These are phyloP conservation scores for Eutolmus rufibarbis DNA, from an alignment of 2,888 invertebrate genomes.

Conservation along the genomic window DNA sequence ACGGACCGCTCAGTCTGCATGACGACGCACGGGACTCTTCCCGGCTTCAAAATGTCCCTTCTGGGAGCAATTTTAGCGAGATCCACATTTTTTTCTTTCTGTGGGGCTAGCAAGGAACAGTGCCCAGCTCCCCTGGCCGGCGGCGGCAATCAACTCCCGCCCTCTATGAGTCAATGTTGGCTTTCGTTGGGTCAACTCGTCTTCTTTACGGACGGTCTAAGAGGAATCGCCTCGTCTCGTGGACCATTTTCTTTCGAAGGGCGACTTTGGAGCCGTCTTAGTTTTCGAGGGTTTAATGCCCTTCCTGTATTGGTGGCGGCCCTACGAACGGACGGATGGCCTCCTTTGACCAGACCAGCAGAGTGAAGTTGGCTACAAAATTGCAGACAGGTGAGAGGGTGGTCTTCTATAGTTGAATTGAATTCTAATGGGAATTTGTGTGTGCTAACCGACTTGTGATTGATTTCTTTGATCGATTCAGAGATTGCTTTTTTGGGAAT, in stretches of 20 bases:
- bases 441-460: neutral
- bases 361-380: neutral
- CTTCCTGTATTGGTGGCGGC: neutral
- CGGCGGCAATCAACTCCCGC: neutral
- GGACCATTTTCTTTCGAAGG: neutral
- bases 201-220: neutral
- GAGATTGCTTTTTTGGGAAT: neutral
- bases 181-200: neutral
- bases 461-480: neutral
- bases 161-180: neutral
- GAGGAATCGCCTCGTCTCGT: neutral
- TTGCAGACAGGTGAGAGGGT: neutral
- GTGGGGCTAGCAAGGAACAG: neutral
- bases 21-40: neutral
- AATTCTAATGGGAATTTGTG: neutral
- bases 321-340: neutral
- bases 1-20: neutral
- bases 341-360: neutral
- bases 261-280: neutral
- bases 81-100: neutral
- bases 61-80: slow-evolving; percentile 14
- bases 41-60: slow-evolving; percentile 1
- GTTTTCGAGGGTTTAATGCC: neutral
- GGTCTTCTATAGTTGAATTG: neutral
- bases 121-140: neutral